These are phyloP conservation scores for Puntigrus tetrazona DNA, from an alignment of 2,113 vertebrate species.

Conservation along the genomic window DNA sequence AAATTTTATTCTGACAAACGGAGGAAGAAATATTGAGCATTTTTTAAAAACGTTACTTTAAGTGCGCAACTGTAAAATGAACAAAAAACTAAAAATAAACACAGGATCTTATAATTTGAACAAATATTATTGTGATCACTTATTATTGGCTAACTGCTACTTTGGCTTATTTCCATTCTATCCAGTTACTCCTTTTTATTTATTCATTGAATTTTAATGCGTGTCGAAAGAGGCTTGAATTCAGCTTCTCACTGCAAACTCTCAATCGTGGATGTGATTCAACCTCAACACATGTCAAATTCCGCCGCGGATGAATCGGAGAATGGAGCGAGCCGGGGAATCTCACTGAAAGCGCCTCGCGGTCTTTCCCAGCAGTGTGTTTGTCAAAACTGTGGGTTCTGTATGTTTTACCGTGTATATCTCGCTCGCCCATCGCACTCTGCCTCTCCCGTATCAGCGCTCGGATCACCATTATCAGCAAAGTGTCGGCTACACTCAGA, in stretches of 20 bases:
- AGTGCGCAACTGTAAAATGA: no score
- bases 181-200: not conserved
- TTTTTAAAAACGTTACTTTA: no score
- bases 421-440: slow-evolving; percentile 47
- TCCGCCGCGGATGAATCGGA: slow-evolving; percentile 35
- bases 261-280: not conserved
- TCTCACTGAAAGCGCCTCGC: slow-evolving; percentile 39
- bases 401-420: slow-evolving; percentile 53
- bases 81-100: no score
- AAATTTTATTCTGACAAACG: not conserved
- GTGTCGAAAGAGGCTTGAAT: not conserved
- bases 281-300: slow-evolving; percentile 37
- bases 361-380: slow-evolving; percentile 51
- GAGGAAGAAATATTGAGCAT: not conserved
- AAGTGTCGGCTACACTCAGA: slow-evolving; percentile 54
- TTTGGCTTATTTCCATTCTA: not conserved
- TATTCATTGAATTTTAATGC: not conserved
- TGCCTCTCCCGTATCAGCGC: slow-evolving; percentile 51
- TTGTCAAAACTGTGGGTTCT: slow-evolving; percentile 47
- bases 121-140: not conserved
- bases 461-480: slow-evolving; percentile 56
- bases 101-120: not conserved
- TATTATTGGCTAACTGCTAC: not conserved
- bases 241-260: not conserved
- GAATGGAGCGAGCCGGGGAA: not conserved